Base-by-base conservation (phyloP, 2,113 vertebrate species). In the Colaptes auratus region DNA sequence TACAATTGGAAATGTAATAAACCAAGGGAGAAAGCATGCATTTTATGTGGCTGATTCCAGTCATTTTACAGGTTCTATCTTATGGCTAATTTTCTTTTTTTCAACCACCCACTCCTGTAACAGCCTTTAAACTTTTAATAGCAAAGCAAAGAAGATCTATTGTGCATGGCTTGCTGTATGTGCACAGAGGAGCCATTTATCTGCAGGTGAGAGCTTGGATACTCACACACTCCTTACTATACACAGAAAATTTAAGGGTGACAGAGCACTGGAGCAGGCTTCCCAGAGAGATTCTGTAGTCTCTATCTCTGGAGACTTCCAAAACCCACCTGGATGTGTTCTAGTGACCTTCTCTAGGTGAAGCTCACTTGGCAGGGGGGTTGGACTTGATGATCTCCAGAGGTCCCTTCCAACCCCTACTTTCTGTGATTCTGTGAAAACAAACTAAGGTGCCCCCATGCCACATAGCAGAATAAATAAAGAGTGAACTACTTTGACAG, bases 151-250 rank as follows among this genome's bases (percentile, higher is more conserved):
- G 33, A 30, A 66, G 30, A 15, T 83, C 33, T 28, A 30, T 56
- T 75, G 66, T 44, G 5, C 30, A 1, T 13, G 24, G 28, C 8
- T 31, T 1, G 0, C 8, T 21, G 4, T 58, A 7, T 25, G 11
- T 36, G 33, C 46, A 15, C 13, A 55, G 36, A 55, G 9, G 44
- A 55, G 9, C 27, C 35, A 27, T 10, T 1, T 17, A 44, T 12
- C 18, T 3, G 1, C 50, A 55, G 39, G 5, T n/a, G 31, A 77
- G 10, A 59, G 44, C 71, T 52, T 28, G 39, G 35, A 18, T 36
- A 50, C 30, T 17, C 33, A n/a, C 28, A 10, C 9, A 0, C 53
- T 78, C 15, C 25, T 33, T 83, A 27, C 36, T 53, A 0, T 42
- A 48, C 25, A 27, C 18, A 65, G 17, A 42, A 76, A 58, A 35